Percentiles rank a stretch among this genome's conserved stretches.
Evolutionary conservation across 2,113 vertebrate species (phyloP).

Genomic region (Eclectus roratus): DNA sequence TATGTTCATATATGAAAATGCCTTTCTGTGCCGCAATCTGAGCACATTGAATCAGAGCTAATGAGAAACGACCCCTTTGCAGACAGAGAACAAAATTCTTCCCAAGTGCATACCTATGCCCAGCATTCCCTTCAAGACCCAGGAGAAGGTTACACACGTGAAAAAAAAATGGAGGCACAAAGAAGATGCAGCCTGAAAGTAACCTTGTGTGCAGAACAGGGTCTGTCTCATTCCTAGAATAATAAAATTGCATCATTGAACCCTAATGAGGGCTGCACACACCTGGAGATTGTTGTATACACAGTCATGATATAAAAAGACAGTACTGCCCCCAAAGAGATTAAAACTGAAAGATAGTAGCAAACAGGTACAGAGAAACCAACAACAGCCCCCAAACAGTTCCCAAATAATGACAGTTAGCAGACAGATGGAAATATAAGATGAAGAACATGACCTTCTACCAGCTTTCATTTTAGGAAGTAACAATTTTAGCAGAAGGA

Average conservation of each 20-base stretch:
- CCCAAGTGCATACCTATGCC: accelerated
- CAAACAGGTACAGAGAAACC: neutral
- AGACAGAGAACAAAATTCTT: neutral
- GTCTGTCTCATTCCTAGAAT: neutral
- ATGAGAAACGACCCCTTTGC: neutral
- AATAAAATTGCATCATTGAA: neutral
- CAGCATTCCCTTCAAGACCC: neutral
- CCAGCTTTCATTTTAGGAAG: neutral
- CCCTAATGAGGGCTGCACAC: neutral
- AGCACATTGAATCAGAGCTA: neutral
- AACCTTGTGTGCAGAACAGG: neutral
- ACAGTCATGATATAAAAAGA: neutral
- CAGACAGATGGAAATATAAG: neutral
- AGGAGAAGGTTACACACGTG: accelerated
- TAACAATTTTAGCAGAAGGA: neutral
- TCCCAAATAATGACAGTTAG: neutral
- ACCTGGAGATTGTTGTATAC: neutral
- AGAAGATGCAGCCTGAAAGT: neutral
- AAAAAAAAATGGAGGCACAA: neutral
- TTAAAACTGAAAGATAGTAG: neutral
- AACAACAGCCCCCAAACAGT: neutral
- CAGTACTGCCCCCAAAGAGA: neutral
- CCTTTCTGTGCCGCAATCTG: accelerated
- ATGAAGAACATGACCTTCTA: neutral
- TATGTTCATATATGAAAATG: neutral